These are phyloP conservation scores for Chironomus riparius DNA, from an alignment of 2,888 invertebrate genomes.

Conservation along the genomic window DNA sequence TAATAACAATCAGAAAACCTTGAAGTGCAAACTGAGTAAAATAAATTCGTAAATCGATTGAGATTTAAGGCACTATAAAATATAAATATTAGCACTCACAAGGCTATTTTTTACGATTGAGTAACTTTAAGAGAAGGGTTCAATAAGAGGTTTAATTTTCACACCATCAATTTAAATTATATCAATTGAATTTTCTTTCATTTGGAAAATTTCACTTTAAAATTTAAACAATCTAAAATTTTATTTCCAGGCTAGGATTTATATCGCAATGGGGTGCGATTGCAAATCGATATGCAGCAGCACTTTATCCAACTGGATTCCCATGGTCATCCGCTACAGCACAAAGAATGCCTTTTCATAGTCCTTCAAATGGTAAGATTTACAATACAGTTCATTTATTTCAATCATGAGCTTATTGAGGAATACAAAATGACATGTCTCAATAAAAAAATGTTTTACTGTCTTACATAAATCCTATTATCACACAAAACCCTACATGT, in stretches of 20 bases:
- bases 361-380: slow-evolving; percentile 59
- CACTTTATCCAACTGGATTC: slow-evolving; percentile 53
- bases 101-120: slow-evolving; percentile 6
- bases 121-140: slow-evolving; percentile 3
- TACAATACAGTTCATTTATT: background rate
- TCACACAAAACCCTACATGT: background rate
- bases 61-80: background rate
- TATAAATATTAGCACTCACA: background rate
- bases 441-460: background rate
- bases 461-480: background rate
- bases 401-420: background rate
- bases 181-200: slow-evolving; percentile 3
- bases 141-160: slow-evolving; percentile 9
- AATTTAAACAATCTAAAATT: background rate
- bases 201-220: background rate
- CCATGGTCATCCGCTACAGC: slow-evolving; percentile 48
- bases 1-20: background rate
- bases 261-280: slow-evolving; percentile 75
- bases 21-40: background rate
- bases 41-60: background rate
- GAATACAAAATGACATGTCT: background rate
- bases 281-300: slow-evolving; percentile 64
- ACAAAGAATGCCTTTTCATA: slow-evolving; percentile 44
- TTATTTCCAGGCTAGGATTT: slow-evolving; percentile 61
- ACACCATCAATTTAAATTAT: slow-evolving; percentile 2